These are phyloP conservation scores for Proctacanthus coquilletti DNA, from an alignment of 1,140 invertebrate species.

Conservation along the genomic window DNA sequence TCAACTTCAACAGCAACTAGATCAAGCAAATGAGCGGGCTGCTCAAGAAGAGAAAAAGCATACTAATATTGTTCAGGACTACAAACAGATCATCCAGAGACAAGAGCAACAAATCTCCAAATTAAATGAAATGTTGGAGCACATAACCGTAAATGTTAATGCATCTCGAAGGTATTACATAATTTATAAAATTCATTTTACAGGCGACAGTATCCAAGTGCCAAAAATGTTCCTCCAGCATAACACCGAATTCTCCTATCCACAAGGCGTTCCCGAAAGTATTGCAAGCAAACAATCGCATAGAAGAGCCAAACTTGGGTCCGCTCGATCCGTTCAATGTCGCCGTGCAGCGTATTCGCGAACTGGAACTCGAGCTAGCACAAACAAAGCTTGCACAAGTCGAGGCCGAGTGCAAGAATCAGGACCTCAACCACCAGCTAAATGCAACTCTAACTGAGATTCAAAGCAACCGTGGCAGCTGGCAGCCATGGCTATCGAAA, in stretches of 20 bases:
- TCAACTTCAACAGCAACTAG: conserved; percentile 70
- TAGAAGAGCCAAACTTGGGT: conserved; percentile 18
- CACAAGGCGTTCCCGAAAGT: background rate
- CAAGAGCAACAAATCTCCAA: conserved; percentile 70
- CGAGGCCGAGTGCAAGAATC: conserved; percentile 91
- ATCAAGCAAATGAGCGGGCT: conserved; percentile 52
- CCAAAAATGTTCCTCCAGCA: conserved; percentile 33
- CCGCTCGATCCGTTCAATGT: conserved; percentile 25
- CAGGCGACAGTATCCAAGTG: conserved; percentile 40
- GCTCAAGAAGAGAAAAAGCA: conserved; percentile 57
- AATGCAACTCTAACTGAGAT: conserved; percentile 65
- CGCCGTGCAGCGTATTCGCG: conserved; percentile 54
- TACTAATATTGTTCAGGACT: conserved; percentile 70
- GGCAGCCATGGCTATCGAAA: conserved; percentile 80
- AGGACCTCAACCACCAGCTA: conserved; percentile 88
- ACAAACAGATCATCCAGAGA: conserved; percentile 83
- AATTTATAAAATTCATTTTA: conserved; percentile 7
- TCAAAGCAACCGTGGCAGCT: conserved; percentile 50
- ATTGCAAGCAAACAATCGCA: conserved; percentile 7
- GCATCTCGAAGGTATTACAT: background rate
- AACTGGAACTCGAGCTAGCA: conserved; percentile 88
- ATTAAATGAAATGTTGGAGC: conserved; percentile 38
- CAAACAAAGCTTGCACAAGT: conserved; percentile 93
- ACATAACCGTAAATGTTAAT: conserved; percentile 36
- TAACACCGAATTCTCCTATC: conserved; percentile 1